Conservation (phyloP, 1,140 invertebrate genomes). For the Philaenus spumarius region DNA sequence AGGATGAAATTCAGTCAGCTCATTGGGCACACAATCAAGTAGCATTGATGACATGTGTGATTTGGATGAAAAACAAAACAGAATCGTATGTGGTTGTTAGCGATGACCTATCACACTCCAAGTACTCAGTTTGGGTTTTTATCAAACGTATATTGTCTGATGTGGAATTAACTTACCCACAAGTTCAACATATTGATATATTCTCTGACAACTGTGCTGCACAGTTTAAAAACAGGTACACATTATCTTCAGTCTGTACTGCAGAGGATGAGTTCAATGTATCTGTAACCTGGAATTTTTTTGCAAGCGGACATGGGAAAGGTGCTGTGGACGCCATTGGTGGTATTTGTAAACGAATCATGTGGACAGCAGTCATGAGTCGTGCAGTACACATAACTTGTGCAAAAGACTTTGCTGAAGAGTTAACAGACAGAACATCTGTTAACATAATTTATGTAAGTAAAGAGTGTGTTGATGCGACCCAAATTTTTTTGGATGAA, state of each 20-base stretch:
- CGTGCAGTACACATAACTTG: too few relatives aligned
- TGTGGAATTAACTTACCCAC: neutral
- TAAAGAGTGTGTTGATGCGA: too few relatives aligned
- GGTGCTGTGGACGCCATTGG: conserved; percentile 31
- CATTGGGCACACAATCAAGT: conserved; percentile 3
- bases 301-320: conserved; percentile 36
- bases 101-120: conserved; percentile 2
- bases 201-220: conserved; percentile 11
- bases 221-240: conserved; percentile 9
- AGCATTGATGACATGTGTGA: conserved; percentile 1
- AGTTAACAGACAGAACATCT: too few relatives aligned
- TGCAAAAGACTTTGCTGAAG: too few relatives aligned
- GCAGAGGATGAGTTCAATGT: conserved; percentile 24
- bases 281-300: conserved; percentile 32
- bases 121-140: conserved; percentile 4
- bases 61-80: conserved; percentile 1
- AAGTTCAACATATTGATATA: conserved; percentile 3
- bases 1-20: conserved; percentile 7
- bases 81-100: conserved; percentile 5
- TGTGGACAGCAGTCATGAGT: too few relatives aligned
- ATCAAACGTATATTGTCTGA: conserved; percentile 1
- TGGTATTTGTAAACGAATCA: conserved; percentile 16
- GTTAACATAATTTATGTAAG: too few relatives aligned
- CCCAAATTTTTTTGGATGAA: too few relatives aligned
- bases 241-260: conserved; percentile 14